These are phyloP conservation scores for Paramormyrops hopkinsi DNA, from an alignment of 2,797 vertebrate genomes.

Conservation along the genomic window DNA sequence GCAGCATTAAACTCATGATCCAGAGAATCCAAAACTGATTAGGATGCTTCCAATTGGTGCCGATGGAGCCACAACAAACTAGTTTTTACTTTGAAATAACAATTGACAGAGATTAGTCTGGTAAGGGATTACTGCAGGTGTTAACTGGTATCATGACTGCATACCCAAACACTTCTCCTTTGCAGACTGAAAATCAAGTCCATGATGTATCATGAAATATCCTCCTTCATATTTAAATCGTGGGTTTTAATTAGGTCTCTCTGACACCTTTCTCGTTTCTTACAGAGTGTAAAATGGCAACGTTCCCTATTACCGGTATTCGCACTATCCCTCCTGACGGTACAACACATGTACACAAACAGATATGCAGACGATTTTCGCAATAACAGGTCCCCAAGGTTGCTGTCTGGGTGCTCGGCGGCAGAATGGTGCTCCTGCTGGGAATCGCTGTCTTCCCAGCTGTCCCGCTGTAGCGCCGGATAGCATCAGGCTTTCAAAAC, in stretches of 20 bases:
- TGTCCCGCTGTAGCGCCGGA: not conserved
- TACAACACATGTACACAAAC: not conserved
- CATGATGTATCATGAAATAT: conserved; percentile 48
- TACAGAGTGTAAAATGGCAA: conserved; percentile 45
- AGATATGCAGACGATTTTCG: not conserved
- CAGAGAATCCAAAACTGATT: not conserved
- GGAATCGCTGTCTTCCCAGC: not conserved
- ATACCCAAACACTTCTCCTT: conserved; percentile 26
- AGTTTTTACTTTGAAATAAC: not conserved
- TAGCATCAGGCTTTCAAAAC: not conserved
- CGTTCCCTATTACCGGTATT: conserved; percentile 17
- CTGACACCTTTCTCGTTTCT: conserved; percentile 34
- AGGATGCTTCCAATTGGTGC: too few relatives aligned
- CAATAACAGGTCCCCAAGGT: not conserved
- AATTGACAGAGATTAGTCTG: not conserved
- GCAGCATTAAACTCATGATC: not conserved
- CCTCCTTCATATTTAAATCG: conserved; percentile 46
- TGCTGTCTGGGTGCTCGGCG: not conserved
- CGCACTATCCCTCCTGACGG: not conserved
- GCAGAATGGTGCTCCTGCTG: not conserved
- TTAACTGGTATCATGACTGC: not conserved
- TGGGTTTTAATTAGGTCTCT: conserved; percentile 56
- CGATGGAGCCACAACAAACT: not conserved
- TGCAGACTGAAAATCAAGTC: conserved; percentile 43
- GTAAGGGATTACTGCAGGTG: conserved; percentile 17